These are phyloP conservation scores for Neomicropteryx cornuta DNA, from an alignment of 1,140 invertebrate genomes.

Conservation along the genomic window DNA sequence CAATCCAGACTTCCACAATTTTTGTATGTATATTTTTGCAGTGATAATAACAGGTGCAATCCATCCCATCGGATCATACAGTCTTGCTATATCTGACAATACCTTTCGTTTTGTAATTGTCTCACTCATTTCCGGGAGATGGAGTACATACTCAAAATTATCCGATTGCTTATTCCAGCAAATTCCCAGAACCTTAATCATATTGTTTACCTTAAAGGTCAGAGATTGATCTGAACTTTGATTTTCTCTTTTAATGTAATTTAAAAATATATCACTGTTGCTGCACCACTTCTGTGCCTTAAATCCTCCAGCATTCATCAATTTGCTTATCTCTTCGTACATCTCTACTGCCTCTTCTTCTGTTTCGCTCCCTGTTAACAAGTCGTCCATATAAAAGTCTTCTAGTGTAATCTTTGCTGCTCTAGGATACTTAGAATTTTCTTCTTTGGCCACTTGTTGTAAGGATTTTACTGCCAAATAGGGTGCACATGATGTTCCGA, in stretches of 20 bases:
- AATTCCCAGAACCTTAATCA: slow-evolving; percentile 3
- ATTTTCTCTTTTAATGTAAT: slow-evolving; percentile 2
- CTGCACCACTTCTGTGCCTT: slow-evolving; percentile 19
- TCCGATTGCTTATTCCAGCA: slow-evolving; percentile 5
- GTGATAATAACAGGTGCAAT: slow-evolving; percentile 23
- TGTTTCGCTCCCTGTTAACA: slow-evolving; percentile 22
- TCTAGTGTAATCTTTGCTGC: slow-evolving; percentile 16
- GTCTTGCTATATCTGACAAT: slow-evolving; percentile 18
- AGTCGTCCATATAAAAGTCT: slow-evolving; percentile 37
- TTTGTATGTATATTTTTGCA: slow-evolving; percentile 28
- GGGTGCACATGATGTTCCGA: slow-evolving; percentile 21
- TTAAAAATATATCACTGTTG: slow-evolving; percentile 11
- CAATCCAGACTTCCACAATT: slow-evolving; percentile 22
- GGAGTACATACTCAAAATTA: not conserved
- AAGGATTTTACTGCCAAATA: slow-evolving; percentile 18
- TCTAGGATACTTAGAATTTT: slow-evolving; percentile 15
- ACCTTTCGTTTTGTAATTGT: slow-evolving; percentile 18
- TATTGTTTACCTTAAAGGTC: slow-evolving; percentile 1
- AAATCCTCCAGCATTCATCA: slow-evolving; percentile 13
- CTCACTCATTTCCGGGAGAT: not conserved
- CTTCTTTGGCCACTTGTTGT: slow-evolving; percentile 18
- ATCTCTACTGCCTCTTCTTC: slow-evolving; percentile 14
- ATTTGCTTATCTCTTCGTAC: slow-evolving; percentile 14
- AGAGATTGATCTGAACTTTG: slow-evolving; percentile 1
- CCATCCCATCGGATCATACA: slow-evolving; percentile 29